phyloP scores from a whole-genome alignment of 2,888 invertebrate species.

The Sturmia bella region DNA sequence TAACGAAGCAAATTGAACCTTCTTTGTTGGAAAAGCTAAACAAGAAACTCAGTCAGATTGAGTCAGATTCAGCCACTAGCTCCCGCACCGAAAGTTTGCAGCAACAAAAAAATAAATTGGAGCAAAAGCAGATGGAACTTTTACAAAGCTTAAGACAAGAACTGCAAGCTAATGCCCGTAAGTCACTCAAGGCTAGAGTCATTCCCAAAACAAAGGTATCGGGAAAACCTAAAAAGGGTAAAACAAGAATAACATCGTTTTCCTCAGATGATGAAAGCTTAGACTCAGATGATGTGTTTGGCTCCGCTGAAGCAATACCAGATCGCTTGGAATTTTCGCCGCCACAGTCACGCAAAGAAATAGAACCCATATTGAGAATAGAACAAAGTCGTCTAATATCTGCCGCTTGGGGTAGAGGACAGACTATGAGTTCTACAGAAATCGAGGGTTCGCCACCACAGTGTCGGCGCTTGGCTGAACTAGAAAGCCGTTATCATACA shows the following conservation, averaged over 20 bases:
- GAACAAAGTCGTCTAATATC: slow-evolving; percentile 88
- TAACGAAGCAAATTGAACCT: slow-evolving; percentile 87
- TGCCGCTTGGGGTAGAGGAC: slow-evolving; percentile 86
- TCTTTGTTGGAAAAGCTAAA: slow-evolving; percentile 86
- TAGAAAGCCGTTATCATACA: slow-evolving; percentile 86
- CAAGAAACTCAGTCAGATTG: slow-evolving; percentile 88
- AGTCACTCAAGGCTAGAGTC: slow-evolving; percentile 85
- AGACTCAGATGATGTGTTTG: slow-evolving; percentile 90
- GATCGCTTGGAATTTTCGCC: slow-evolving; percentile 88
- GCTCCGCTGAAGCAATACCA: slow-evolving; percentile 88
- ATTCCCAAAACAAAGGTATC: slow-evolving; percentile 84
- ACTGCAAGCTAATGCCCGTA: slow-evolving; percentile 83
- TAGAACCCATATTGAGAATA: slow-evolving; percentile 88
- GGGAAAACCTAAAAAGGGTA: slow-evolving; percentile 85
- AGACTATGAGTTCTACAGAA: slow-evolving; percentile 90
- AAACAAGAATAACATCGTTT: slow-evolving; percentile 89
- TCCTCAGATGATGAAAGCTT: slow-evolving; percentile 90
- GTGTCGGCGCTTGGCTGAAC: slow-evolving; percentile 85
- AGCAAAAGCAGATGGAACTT: slow-evolving; percentile 83
- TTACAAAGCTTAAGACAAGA: slow-evolving; percentile 85
- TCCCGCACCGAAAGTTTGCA: slow-evolving; percentile 87
- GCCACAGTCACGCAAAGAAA: slow-evolving; percentile 88
- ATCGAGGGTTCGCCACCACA: slow-evolving; percentile 90
- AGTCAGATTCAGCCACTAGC: slow-evolving; percentile 89
- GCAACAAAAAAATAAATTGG: slow-evolving; percentile 83